A percentile compares a stretch with the other conserved stretches of the same genome.
These are phyloP conservation scores for Idaea aversata DNA, from an alignment of 2,888 invertebrate genomes.

Conservation along the genomic window DNA sequence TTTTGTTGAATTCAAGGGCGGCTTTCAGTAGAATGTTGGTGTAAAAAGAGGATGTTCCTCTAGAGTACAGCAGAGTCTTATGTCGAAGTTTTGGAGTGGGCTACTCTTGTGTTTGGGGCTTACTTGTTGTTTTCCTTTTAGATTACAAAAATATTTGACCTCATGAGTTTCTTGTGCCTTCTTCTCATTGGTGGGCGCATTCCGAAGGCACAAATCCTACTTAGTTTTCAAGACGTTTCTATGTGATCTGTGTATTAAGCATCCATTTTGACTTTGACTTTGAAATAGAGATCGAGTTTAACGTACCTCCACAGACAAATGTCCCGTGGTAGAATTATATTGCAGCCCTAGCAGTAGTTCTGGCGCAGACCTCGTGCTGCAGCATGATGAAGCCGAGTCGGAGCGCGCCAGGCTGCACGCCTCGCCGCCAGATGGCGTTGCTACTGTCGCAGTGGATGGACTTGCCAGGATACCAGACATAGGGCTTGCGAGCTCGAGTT, in stretches of 20 bases:
- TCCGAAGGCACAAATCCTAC: no score
- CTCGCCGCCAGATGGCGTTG: constrained; percentile 53
- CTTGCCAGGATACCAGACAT: constrained; percentile 63
- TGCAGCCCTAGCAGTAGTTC: constrained; percentile 95
- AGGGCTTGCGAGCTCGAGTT: constrained; percentile 56
- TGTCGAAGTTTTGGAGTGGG: not conserved
- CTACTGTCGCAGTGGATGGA: constrained; percentile 58
- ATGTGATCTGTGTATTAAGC: no score
- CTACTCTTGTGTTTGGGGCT: no score
- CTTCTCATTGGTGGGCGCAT: no score
- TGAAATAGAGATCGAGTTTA: no score
- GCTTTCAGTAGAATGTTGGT: no score
- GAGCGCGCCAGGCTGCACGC: constrained; percentile 90
- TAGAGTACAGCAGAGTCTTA: not conserved
- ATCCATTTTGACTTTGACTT: no score
- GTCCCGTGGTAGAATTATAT: constrained; percentile 96
- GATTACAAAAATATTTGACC: no score
- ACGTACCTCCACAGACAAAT: constrained; percentile 93
- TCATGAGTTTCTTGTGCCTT: no score
- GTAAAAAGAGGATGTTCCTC: not conserved
- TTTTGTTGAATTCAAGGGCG: no score
- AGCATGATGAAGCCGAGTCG: constrained; percentile 96
- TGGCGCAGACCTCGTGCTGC: constrained; percentile 94
- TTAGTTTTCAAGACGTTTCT: no score
- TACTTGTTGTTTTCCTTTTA: no score